Evolutionary conservation across 2,113 vertebrate genomes (phyloP).

Genomic region (Gymnorhina tibicen): DNA sequence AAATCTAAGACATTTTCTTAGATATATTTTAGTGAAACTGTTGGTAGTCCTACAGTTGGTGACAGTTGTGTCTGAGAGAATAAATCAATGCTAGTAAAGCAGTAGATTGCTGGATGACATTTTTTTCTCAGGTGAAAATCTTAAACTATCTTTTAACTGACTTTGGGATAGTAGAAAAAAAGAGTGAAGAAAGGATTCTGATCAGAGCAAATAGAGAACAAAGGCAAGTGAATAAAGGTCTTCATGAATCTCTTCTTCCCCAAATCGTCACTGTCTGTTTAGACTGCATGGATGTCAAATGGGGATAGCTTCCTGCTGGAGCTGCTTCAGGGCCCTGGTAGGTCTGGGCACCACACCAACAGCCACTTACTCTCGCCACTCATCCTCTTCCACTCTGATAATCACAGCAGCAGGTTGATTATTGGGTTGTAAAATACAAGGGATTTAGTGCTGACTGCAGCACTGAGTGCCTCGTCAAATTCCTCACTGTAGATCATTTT

Average conservation of each 20-base stretch:
- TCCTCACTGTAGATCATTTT: constrained; percentile 39
- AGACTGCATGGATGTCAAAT: background rate
- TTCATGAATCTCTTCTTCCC: background rate
- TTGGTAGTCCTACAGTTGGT: background rate
- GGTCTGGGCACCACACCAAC: constrained; percentile 51
- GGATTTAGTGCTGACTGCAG: constrained; percentile 61
- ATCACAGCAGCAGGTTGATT: constrained; percentile 64
- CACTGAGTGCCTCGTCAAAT: constrained; percentile 34
- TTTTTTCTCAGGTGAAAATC: background rate
- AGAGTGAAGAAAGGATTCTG: background rate
- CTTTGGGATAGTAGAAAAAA: background rate
- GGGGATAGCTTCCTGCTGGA: constrained; percentile 12
- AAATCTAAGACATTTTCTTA: background rate
- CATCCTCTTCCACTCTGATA: constrained; percentile 55
- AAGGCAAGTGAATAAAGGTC: background rate
- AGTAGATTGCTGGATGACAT: background rate
- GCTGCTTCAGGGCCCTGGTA: constrained; percentile 24
- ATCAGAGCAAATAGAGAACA: background rate
- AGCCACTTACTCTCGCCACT: constrained; percentile 38
- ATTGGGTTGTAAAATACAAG: constrained; percentile 59
- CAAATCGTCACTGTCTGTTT: background rate
- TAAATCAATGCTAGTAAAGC: background rate
- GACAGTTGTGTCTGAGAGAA: background rate
- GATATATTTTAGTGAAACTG: background rate
- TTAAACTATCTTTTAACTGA: constrained; percentile 32